phyloP scores from a whole-genome alignment of 2,797 vertebrate genomes.

The Hylomyscus alleni region DNA sequence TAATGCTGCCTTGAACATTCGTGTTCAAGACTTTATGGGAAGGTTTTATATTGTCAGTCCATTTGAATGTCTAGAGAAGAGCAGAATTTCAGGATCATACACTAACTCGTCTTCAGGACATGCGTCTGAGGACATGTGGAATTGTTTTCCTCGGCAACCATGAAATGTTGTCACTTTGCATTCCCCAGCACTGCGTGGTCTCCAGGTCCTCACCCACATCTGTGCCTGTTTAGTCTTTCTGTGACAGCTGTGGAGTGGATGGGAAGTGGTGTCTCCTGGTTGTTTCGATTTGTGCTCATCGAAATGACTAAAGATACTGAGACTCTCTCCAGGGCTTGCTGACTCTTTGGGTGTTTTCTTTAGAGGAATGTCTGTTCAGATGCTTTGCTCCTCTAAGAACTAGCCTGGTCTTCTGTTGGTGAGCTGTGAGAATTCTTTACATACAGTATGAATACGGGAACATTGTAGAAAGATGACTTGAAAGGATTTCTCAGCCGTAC shows the following conservation, averaged over 20 bases:
- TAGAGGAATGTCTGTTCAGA: constrained; percentile 14
- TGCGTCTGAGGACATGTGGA: not conserved
- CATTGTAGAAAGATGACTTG: not conserved
- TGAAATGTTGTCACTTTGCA: not conserved
- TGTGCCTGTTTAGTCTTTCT: not conserved
- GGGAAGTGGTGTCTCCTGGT: constrained; percentile 13
- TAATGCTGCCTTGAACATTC: constrained; percentile 19
- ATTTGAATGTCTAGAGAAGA: not conserved
- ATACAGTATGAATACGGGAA: not conserved
- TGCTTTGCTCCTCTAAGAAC: not conserved
- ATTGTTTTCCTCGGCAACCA: not conserved
- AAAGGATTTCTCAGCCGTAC: not conserved
- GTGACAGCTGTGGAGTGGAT: not conserved
- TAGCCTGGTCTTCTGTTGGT: not conserved
- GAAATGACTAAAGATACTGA: not conserved
- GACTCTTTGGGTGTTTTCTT: not conserved
- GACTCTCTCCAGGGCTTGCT: not conserved
- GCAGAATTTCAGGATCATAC: not conserved
- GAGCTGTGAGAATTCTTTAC: not conserved
- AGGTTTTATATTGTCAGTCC: not conserved
- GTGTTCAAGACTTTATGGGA: not conserved
- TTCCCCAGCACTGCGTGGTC: not conserved
- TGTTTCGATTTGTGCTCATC: constrained; percentile 44
- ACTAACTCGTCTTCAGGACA: not conserved
- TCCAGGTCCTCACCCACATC: not conserved